Conservation (phyloP, 2,113 vertebrate genomes). For the Erpornis zantholeuca region DNA sequence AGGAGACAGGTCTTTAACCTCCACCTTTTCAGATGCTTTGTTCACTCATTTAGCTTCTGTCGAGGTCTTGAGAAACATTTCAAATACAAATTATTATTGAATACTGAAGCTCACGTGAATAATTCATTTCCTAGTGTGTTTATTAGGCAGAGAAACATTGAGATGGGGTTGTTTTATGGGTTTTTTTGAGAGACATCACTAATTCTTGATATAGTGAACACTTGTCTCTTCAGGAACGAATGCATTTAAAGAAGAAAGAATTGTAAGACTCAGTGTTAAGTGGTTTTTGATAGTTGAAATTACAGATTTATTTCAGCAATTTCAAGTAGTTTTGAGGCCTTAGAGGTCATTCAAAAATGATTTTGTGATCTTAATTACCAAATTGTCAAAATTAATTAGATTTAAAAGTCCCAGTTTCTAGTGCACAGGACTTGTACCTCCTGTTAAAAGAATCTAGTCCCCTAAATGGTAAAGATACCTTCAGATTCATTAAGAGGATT, state of each 20-base stretch:
- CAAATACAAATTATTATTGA: conserved; percentile 34
- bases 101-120: conserved; percentile 40
- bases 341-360: not conserved
- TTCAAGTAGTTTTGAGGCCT: not conserved
- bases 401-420: not conserved
- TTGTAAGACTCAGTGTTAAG: not conserved
- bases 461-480: not conserved
- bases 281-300: not conserved
- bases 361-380: not conserved
- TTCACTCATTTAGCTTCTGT: conserved; percentile 71
- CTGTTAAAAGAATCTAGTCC: not conserved
- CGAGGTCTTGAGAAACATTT: conserved; percentile 33
- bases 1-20: conserved; percentile 77
- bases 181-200: not conserved
- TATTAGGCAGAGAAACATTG: not conserved
- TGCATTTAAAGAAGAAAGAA: not conserved
- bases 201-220: not conserved
- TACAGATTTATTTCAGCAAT: not conserved
- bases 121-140: conserved; percentile 34
- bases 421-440: not conserved
- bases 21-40: conserved; percentile 69
- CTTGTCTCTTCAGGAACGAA: not conserved
- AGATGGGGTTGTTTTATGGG: not conserved
- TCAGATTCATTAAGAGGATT: not conserved
- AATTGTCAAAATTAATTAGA: not conserved